Evolutionary conservation across 2,888 invertebrate species (phyloP).

Genomic region (Sminthurides aquaticus): DNA sequence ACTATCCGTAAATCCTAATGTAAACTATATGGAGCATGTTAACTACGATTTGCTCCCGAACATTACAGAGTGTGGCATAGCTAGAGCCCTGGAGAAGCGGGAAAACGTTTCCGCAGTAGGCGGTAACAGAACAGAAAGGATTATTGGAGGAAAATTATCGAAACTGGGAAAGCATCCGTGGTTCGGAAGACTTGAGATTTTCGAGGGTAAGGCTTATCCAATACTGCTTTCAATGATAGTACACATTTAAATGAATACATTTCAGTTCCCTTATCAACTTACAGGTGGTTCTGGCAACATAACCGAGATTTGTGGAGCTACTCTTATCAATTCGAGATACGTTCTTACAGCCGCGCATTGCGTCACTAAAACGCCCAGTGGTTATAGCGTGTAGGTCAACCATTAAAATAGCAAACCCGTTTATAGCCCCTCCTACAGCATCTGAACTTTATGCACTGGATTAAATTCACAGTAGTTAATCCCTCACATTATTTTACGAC

Average conservation of each 20-base stretch:
- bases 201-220: conserved; percentile 12
- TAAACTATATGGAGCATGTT: conserved; percentile 8
- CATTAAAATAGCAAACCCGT: neutral
- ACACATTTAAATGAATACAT: neutral
- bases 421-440: neutral
- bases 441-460: neutral
- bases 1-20: conserved; percentile 13
- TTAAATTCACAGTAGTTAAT: neutral
- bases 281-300: conserved; percentile 18
- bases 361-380: conserved; percentile 48
- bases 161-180: conserved; percentile 18
- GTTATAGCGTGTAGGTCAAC: conserved; percentile 8
- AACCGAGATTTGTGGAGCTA: conserved; percentile 73
- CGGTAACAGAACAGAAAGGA: conserved; percentile 6
- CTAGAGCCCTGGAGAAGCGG: neutral
- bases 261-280: no score
- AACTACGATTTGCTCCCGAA: conserved; percentile 18
- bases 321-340: conserved; percentile 62
- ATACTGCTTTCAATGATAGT: neutral
- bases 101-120: neutral
- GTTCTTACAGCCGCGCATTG: conserved; percentile 72
- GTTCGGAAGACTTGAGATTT: conserved; percentile 17
- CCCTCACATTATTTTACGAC: neutral
- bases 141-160: conserved; percentile 18
- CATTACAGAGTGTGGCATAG: conserved; percentile 9